phyloP scores from a whole-genome alignment of 2,888 invertebrate genomes.

The Tenthredo distinguenda region DNA sequence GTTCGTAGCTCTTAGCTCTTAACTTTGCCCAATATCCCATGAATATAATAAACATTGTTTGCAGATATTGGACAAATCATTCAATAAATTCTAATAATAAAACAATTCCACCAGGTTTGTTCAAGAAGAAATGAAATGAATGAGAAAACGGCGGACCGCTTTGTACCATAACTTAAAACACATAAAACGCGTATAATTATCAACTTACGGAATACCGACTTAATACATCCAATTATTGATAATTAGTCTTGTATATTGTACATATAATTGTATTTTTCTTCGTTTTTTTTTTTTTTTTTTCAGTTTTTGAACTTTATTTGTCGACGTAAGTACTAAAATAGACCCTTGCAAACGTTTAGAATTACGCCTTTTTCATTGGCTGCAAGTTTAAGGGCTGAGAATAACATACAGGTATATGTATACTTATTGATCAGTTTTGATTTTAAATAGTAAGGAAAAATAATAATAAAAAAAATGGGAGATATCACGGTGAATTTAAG shows the following conservation, averaged over 20 bases:
- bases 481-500: slow-evolving; percentile 9
- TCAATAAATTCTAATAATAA: background rate
- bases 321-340: background rate
- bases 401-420: background rate
- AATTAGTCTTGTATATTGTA: slow-evolving; percentile 39
- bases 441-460: background rate
- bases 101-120: slow-evolving; percentile 1
- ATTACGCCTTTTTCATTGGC: background rate
- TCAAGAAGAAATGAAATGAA: background rate
- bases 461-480: background rate
- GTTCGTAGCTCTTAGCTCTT: background rate
- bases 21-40: background rate
- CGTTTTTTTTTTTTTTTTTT: background rate
- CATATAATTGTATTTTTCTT: background rate
- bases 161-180: background rate
- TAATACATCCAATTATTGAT: slow-evolving; percentile 22
- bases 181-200: background rate
- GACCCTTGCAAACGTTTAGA: background rate
- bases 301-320: background rate
- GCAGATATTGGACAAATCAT: background rate
- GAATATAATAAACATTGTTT: background rate
- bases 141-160: background rate
- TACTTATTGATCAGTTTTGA: background rate
- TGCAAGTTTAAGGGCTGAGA: background rate
- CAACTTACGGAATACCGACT: background rate